Conservation (phyloP, 37 sponge, comb jelly and placozoan genomes). For the Ephydatia muelleri region DNA sequence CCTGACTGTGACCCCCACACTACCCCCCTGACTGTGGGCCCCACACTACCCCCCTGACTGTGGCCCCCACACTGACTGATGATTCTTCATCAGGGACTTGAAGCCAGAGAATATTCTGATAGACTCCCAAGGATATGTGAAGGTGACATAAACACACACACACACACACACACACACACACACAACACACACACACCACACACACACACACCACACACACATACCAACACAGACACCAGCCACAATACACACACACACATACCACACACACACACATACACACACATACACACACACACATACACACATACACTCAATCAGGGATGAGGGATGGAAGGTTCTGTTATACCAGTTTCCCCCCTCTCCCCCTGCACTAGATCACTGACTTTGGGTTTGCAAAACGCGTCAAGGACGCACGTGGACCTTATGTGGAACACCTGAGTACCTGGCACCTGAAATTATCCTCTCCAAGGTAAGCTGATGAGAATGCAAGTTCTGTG, state of each 20-base stretch:
- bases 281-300: neutral
- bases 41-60: neutral
- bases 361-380: slow-evolving; percentile 39
- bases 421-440: slow-evolving; percentile 99
- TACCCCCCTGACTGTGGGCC: neutral
- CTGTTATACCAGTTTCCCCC: neutral
- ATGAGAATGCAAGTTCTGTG: neutral
- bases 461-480: slow-evolving; percentile 67
- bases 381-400: slow-evolving; percentile 99
- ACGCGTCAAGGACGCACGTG: slow-evolving; percentile 94
- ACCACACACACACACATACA: no score
- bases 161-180: neutral
- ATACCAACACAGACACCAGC: neutral
- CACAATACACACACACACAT: no score
- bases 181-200: neutral
- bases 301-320: neutral
- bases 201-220: no score
- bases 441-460: slow-evolving; percentile 98
- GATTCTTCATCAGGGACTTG: slow-evolving; percentile 75
- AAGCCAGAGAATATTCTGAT: slow-evolving; percentile 99
- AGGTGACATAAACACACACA: slow-evolving; percentile 59
- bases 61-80: neutral
- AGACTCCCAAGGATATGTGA: slow-evolving; percentile 90
- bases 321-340: neutral
- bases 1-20: neutral